phyloP scores from a whole-genome alignment of 1,140 invertebrate genomes.

The Drosophila murphyi region DNA sequence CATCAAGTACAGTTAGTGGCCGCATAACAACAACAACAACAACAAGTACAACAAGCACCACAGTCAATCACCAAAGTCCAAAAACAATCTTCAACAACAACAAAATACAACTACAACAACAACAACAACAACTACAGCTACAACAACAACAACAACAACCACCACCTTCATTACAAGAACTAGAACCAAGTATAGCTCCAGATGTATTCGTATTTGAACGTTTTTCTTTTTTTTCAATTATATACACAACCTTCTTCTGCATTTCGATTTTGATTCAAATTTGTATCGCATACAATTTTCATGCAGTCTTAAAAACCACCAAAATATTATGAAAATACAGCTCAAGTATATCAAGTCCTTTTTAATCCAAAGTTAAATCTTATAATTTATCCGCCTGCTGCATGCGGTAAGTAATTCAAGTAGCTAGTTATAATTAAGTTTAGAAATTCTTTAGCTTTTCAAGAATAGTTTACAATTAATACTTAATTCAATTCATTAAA shows the following conservation, averaged over 20 bases:
- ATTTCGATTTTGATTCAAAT: not conserved
- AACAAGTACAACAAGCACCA: slow-evolving; percentile 46
- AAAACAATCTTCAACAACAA: slow-evolving; percentile 57
- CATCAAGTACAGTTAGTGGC: slow-evolving; percentile 55
- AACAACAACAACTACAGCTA: slow-evolving; percentile 40
- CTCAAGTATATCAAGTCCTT: not conserved
- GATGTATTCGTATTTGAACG: slow-evolving; percentile 18
- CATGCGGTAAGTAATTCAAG: slow-evolving; percentile 71
- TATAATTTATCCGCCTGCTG: slow-evolving; percentile 51
- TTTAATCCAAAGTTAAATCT: not conserved
- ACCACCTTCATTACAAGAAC: slow-evolving; percentile 49
- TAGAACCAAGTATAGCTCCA: slow-evolving; percentile 56
- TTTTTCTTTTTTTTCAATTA: too few relatives aligned
- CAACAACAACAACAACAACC: slow-evolving; percentile 38
- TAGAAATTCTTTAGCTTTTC: too few relatives aligned
- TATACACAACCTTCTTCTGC: too few relatives aligned
- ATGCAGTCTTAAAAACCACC: not conserved
- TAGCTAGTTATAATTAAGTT: slow-evolving; percentile 13
- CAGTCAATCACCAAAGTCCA: slow-evolving; percentile 51
- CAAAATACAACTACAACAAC: slow-evolving; percentile 46
- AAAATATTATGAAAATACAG: too few relatives aligned
- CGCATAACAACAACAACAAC: slow-evolving; percentile 60
- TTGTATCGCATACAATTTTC: not conserved
- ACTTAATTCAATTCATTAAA: too few relatives aligned
- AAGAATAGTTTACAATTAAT: too few relatives aligned